Evolutionary conservation across 2,888 invertebrate species (phyloP), one percentile per base, ranked within the genome.

Genomic region (Hypomecis punctinalis): DNA sequence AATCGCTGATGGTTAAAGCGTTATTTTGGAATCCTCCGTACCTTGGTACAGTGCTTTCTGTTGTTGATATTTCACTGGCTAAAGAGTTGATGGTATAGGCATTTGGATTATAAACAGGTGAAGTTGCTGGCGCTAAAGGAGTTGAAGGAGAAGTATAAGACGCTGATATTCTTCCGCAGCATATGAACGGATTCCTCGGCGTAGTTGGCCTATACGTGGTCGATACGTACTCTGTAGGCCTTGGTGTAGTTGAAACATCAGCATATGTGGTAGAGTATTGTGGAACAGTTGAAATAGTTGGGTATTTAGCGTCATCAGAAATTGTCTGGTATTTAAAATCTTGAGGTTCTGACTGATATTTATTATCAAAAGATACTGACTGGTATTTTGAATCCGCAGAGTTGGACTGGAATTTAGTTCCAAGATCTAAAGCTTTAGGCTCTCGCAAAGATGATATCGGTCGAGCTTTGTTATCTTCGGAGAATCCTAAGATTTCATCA

Each of bases 401-500:
- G 40, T 57, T 48, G 6, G 37, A 57, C 23, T 66, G 61, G 48
- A 40, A 45, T 45, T 66, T 66, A 35, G 23, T 48, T 33, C 57
- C 61, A 3, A 91, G 71, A 9, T 86, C 87, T 43, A 91, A 79
- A n/a, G 91, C 82, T 64, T 94, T 94, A 5, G 93, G 83, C 79
- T 90, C 90, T 69, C 92, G 78, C n/a, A 84, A 57, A 48, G 80
- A 79, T 36, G 82, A 77, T 55, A 85, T 76, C 4, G 73, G 62
- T 0, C 80, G 73, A 33, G 80, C 78, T 80, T 91, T 91, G 52
- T 90, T 85, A 63, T 92, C 96, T 79, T 97, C 97, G 2, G 96
- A 96, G 79, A 96, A 97, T 65, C 96, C 96, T 56, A 97, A 82
- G 33, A 96, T 95, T 87, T 97, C 97, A 71, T 96, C 96, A 71